Evolutionary conservation across 2,888 invertebrate genomes (phyloP).

Genomic region (Lasius platythorax): DNA sequence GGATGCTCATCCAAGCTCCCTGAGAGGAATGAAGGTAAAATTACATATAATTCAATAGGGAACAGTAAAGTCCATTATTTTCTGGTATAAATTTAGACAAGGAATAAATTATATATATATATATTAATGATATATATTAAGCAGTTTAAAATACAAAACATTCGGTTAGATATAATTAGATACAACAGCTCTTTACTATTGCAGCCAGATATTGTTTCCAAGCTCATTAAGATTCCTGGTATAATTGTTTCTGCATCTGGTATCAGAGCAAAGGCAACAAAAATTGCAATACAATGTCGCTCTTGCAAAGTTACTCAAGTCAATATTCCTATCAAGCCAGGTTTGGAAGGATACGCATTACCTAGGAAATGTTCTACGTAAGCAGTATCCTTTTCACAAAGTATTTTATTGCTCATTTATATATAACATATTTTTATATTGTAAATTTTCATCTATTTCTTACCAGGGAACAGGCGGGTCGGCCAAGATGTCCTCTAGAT

Average conservation of each 20-base stretch:
- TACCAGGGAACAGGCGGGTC: constrained; percentile 95
- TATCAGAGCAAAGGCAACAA: constrained; percentile 97
- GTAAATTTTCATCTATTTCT: constrained; percentile 43
- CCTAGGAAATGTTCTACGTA: constrained; percentile 98
- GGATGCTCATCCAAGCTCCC: constrained; percentile 92
- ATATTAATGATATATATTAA: not conserved
- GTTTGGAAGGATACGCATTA: constrained; percentile 97
- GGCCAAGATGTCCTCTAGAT: constrained; percentile 97
- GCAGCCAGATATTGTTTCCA: constrained; percentile 97
- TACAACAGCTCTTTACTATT: constrained; percentile 76
- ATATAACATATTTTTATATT: not conserved
- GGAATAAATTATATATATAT: not conserved
- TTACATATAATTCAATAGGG: not conserved
- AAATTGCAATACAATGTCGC: constrained; percentile 97
- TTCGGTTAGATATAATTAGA: constrained; percentile 17
- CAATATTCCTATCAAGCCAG: constrained; percentile 96
- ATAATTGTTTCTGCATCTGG: constrained; percentile 98
- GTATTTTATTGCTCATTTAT: constrained; percentile 33
- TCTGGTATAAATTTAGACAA: not conserved
- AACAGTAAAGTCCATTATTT: not conserved
- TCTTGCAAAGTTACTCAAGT: constrained; percentile 96
- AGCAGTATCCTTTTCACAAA: constrained; percentile 83
- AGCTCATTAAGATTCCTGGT: constrained; percentile 97
- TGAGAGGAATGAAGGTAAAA: constrained; percentile 94
- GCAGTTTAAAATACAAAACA: not conserved